A percentile compares a stretch with the other conserved stretches of the same genome.
These are phyloP conservation scores for Talpa occidentalis DNA, from an alignment of 2,113 vertebrate species.

Conservation along the genomic window DNA sequence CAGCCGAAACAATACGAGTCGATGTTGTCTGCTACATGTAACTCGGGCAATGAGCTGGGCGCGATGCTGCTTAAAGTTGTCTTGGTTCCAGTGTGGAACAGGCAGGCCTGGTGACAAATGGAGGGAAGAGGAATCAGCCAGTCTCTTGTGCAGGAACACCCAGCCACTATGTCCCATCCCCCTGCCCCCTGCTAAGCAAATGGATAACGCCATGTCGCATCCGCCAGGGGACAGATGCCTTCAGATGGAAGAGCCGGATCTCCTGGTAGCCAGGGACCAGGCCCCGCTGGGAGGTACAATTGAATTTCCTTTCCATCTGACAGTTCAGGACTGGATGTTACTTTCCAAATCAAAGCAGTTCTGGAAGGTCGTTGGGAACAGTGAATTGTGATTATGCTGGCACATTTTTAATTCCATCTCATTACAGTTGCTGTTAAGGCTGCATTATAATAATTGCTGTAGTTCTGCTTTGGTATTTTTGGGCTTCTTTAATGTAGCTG, in stretches of 20 bases:
- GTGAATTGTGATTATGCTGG: conserved; percentile 81
- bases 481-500: conserved; percentile 82
- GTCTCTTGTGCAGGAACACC: neutral
- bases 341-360: conserved; percentile 78
- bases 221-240: conserved; percentile 68
- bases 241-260: neutral
- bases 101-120: conserved; percentile 29
- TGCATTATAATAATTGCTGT: conserved; percentile 89
- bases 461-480: conserved; percentile 87
- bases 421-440: conserved; percentile 86
- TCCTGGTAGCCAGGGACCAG: conserved; percentile 61
- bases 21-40: neutral
- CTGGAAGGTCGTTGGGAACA: conserved; percentile 84
- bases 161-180: neutral
- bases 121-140: neutral
- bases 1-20: neutral
- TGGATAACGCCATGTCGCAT: neutral
- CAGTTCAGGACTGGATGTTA: conserved; percentile 73
- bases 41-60: neutral
- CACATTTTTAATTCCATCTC: conserved; percentile 87
- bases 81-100: neutral
- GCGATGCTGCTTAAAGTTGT: neutral
- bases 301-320: conserved; percentile 69
- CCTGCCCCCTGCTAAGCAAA: neutral
- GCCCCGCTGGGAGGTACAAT: conserved; percentile 62